Conservation (phyloP, 2,113 vertebrate genomes). For the Osmerus mordax region DNA sequence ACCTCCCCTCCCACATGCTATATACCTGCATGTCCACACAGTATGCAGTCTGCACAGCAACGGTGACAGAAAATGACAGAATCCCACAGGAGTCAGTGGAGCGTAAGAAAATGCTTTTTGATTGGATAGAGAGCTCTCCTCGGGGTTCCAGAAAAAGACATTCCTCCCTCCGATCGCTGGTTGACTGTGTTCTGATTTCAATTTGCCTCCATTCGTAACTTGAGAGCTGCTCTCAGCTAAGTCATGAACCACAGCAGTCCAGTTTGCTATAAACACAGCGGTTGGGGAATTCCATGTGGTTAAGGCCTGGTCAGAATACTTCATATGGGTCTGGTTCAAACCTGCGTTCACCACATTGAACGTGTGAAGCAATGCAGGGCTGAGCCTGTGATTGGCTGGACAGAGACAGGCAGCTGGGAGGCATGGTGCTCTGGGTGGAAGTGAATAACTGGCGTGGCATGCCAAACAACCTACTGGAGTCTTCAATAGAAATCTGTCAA, state of each 20-base stretch:
- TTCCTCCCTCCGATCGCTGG: too few species aligned
- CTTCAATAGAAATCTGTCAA: constrained; percentile 4
- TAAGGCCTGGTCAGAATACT: background rate
- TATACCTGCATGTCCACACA: background rate
- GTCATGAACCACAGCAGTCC: background rate
- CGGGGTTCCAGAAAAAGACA: too few species aligned
- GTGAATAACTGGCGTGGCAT: background rate
- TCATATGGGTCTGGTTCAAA: background rate
- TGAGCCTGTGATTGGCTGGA: constrained; percentile 2
- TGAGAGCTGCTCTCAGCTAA: background rate
- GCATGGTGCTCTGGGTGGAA: background rate
- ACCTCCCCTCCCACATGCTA: too few species aligned
- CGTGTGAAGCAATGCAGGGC: background rate
- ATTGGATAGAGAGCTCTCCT: too few species aligned
- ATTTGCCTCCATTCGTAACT: background rate
- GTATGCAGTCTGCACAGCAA: too few species aligned
- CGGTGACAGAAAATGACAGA: too few species aligned
- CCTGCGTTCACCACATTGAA: background rate
- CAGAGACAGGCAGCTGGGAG: background rate
- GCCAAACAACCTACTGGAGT: background rate
- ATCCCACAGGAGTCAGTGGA: too few species aligned
- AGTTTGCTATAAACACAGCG: background rate
- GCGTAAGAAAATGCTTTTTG: too few species aligned
- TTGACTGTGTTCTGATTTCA: too few species aligned
- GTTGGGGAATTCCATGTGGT: background rate